Base-by-base conservation (phyloP, 1,140 invertebrate genomes). In the Agraylea sexmaculata region DNA sequence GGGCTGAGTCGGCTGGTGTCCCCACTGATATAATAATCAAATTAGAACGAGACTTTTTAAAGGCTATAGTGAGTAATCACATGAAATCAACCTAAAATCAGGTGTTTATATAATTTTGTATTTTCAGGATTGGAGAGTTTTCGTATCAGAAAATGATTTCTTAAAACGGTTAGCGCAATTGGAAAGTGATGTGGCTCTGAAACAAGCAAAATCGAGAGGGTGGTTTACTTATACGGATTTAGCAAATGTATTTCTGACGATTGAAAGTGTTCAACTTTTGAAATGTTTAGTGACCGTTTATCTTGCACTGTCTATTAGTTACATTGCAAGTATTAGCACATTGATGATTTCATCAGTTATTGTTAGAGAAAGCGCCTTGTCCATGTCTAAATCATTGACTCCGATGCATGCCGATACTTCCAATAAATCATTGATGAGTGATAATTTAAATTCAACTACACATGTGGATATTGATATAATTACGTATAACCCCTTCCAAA, bases 151-250 rank as follows among this genome's bases (percentile, higher is more conserved):
- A 39, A 66, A 77, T 29, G 86, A 86, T 56, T 83, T 83, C 61
- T 63, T 74, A 35, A 71, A 74, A 37, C 56, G 61, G 18, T 54
- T 89, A 22, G 52, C 64, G 27, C 66, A 70, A 54, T 59, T 91
- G 36, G 87, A 90, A 57, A 69, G 63, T 34, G 64, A 71, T 30
- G 59, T 90, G 40, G 82, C 84, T 0, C 61, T 77, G 37, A 69
- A 70, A 42, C 77, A 91, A 64, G 83, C 80, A 4, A 57, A 65
- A 18, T 67, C 77, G 27, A 67, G 83, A 18, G 86, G 86, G 0
- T 90, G 82, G 79, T 83, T 87, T 52, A 85, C 87, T 0, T 94
- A 92, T 53, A 73, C 78, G 2, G 89, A 93, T 65, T 56, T 92
- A 16, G 60, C 69, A 42, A 72, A 71, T 39, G 54, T 87, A 19